Evolutionary conservation across 2,797 vertebrate genomes (phyloP).

Genomic region (Erpetoichthys calabaricus): DNA sequence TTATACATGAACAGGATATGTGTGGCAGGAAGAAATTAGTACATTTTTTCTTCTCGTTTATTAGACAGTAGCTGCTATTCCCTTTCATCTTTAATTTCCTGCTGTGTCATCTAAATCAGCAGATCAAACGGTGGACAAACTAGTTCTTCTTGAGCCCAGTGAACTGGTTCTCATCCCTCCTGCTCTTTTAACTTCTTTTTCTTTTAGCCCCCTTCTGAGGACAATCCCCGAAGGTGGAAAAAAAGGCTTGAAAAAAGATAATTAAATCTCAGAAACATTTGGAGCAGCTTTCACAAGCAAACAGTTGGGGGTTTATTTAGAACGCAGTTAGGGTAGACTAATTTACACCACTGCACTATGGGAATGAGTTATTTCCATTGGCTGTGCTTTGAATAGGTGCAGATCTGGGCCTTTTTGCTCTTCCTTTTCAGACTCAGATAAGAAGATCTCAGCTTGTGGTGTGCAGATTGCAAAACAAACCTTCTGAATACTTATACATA

Average conservation of each 20-base stretch:
- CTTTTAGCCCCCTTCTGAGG: constrained; percentile 53
- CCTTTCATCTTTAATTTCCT: constrained; percentile 55
- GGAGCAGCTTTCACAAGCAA: constrained; percentile 39
- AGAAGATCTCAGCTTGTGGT: neutral
- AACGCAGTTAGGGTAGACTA: constrained; percentile 47
- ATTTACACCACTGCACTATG: constrained; percentile 45
- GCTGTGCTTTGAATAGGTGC: constrained; percentile 15
- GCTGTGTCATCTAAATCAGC: constrained; percentile 48
- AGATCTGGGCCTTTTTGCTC: constrained; percentile 6
- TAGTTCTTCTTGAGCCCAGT: constrained; percentile 36
- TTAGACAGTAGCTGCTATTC: constrained; percentile 45
- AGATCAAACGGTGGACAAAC: constrained; percentile 49
- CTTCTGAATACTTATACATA: no score
- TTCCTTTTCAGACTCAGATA: neutral
- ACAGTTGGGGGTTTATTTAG: constrained; percentile 54
- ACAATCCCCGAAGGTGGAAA: constrained; percentile 60
- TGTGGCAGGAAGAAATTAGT: constrained; percentile 29
- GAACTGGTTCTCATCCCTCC: constrained; percentile 28
- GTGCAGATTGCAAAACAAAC: neutral
- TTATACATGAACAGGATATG: constrained; percentile 20
- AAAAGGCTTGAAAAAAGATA: constrained; percentile 53
- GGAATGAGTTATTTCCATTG: constrained; percentile 31
- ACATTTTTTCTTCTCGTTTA: constrained; percentile 39
- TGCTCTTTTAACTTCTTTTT: constrained; percentile 52
- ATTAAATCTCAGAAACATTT: constrained; percentile 39